Evolutionary conservation across 2,113 vertebrate genomes (phyloP), one percentile per base, ranked within the genome.

Genomic region (Ptilonorhynchus violaceus): DNA sequence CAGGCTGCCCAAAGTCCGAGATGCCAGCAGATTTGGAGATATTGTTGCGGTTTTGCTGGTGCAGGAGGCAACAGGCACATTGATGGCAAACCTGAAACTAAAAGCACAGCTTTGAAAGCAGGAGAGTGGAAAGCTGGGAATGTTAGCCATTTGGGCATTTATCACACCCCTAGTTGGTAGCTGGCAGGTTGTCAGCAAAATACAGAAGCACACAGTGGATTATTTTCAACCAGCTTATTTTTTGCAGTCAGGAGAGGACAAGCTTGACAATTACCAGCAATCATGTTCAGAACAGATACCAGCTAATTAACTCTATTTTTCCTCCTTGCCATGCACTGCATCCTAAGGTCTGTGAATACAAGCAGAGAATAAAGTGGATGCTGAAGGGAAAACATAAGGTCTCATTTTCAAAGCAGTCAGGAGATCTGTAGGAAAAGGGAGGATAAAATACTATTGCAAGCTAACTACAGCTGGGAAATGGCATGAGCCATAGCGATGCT

Each of bases 231-330:
- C 58, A 93, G 80, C 50, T 91, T 82, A 67, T 89, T 91, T 96
- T 96, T 53, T 92, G 85, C 81, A 96, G 70, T 47, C 80, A 52
- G 52, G 31, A 93, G 72, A 88, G 64, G 52, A 41, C 46, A 79
- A 83, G 70, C 74, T 87, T 88, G 55, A 70, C 67, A 92, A 96
- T 96, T 93, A 96, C 66, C 75, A 90, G 63, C 88, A 92, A 78
- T 85, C 86, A 6, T 70, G 80, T 79, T 93, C 88, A 68, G 76
- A 95, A 55, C 86, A 93, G 92, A 95, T 58, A 92, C 46, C 82
- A 92, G 92, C 80, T 96, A 97, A 97, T 96, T 93, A 96, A 91
- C 50, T 92, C 69, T 31, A 23, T 25, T 73, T 60, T 75, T n/a
- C 11, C 17, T 81, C 46, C 68, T 91, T 63, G 42, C 50, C 28